Evolutionary conservation across 2,113 vertebrate genomes (phyloP), one percentile per base, ranked within the genome.

Genomic region (Ameiurus melas): DNA sequence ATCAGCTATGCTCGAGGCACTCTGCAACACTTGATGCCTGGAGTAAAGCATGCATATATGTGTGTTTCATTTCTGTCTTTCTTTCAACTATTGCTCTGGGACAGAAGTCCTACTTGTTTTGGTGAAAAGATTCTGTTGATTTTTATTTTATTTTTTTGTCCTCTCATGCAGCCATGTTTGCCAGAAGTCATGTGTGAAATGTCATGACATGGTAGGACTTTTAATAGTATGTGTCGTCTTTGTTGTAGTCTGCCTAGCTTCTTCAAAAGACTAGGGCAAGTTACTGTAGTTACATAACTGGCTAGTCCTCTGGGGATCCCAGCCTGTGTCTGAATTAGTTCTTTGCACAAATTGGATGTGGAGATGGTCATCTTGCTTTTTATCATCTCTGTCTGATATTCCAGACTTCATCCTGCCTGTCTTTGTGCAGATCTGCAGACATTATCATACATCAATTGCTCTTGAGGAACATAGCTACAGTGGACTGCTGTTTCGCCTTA

Each of bases 231-330:
- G 47, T 68, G 30, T 71, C 33, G 47, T 25, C 33, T 82, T 66
- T 77, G 39, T 27, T 80, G 51, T 78, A 82, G 79, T 88, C 47
- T 77, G 22, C 43, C 36, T 13, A 47, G 43, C 83, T 77, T 70
- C 51, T 90, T 91, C 86, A 91, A 93, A 93, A 89, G 91, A 92
- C 92, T 92, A 93, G 93, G 89, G 92, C 93, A 93, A 92, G 91
- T 92, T 93, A 92, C 94, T 94, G 94, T 93, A 93, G 90, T 91
- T 89, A 89, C 55, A 78, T 89, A 89, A 87, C 78, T 8, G 70
- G 51, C 20, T 70, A 25, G 58, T 87, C 88, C 85, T 87, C 78
- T 83, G 90, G 85, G 83, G 77, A 66, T 66, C 33, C 84, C 81
- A 75, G 83, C 60, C 83, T 57, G 83, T 19, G 51, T 89, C 90